Base-by-base conservation (phyloP, 1,140 invertebrate genomes). In the Drosophila oshimai region DNA sequence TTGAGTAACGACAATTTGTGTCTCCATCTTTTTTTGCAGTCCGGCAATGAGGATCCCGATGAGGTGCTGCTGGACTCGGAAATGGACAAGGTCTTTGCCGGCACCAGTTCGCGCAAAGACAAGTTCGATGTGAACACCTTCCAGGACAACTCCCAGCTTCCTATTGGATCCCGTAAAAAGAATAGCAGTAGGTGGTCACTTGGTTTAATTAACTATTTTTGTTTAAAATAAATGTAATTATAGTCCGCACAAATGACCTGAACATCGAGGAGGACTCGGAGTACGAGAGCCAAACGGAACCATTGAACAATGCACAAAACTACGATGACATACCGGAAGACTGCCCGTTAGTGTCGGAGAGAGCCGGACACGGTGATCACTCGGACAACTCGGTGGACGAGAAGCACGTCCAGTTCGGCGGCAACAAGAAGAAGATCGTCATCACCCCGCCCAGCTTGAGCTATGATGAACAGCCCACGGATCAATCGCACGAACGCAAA, bases 61-160 rank as follows among this genome's bases (percentile, higher is more conserved):
- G 93, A 93, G 89, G 93, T 94, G 67, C 93, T 94, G 68, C 91
- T 95, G 91, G 95, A 95, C 91, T 94, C 95, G 91, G 95, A 95
- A 92, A 95, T 95, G 93, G 95, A 95, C 89, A 95, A 95, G 91
- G 94, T 95, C 61, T 95, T 95, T 90, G 93, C 94, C 76, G 77
- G 81, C 76, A 74, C 72, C 46, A 81, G 53, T 54, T 36, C 58
- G 13, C 78, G 79, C 49, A 89, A 89, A 44, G 93, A 94, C 37
- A 93, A 93, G 68, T 95, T 95, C 89, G 93, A 94, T 92, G 93
- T 95, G 90, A 92, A 93, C 61, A 92, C 92, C 41, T 91, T 94
- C 81, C 92, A 93, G 22, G 89, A 90, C 61, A 92, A 91, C 47
- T 91, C 91, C 44, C 92, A 92, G 72, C 91, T 91, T 67, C 92